Evolutionary conservation across 2,888 invertebrate genomes (phyloP), one percentile per base, ranked within the genome.

Genomic region (Notodonta dromedarius): DNA sequence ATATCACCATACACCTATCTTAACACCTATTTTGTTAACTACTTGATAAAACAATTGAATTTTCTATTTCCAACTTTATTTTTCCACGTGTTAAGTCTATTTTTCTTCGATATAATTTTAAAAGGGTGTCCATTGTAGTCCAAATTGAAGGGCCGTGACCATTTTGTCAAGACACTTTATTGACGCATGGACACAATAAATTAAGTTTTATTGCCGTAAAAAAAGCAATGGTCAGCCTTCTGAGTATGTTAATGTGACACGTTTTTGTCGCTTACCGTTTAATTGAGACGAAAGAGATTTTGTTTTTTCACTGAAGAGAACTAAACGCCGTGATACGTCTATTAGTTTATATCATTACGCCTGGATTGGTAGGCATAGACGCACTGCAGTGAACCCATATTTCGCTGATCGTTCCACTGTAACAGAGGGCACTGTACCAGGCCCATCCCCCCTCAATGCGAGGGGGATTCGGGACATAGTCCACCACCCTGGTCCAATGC

Each of bases 111-210:
- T n/a, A 0, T 2, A 12, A 0, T 0, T 13, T n/a, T 24, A 16
- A 55, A 44, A 44, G 44, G 56, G 56, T 40, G 40, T 40, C 55
- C 12, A 40, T 35, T 55, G 13, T 35, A 32, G 35, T 16, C 35
- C 35, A 35, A 53, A 50, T 50, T 50, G 50, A 50, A 32, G 52
- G 13, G 61, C 68, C 53, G 66, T 76, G 77, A 75, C 75, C 72
- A 64, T 80, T 83, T 80, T 79, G 83, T 85, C 66, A 62, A 65
- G 76, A 73, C 69, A 80, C 67, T 80, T 86, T 85, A 85, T 82
- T 74, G 86, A 67, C 82, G 79, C 82, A 84, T 87, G 87, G 86
- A 85, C 85, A 78, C 78, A 80, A 91, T 93, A 93, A 93, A 93
- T 93, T 85, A 69, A 71, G 67, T 89, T 93, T 92, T 91, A 92